Percentiles rank a stretch among this genome's conserved stretches.
Conservation (phyloP, 2,888 invertebrate genomes). For the Stegana nigrithorax region DNA sequence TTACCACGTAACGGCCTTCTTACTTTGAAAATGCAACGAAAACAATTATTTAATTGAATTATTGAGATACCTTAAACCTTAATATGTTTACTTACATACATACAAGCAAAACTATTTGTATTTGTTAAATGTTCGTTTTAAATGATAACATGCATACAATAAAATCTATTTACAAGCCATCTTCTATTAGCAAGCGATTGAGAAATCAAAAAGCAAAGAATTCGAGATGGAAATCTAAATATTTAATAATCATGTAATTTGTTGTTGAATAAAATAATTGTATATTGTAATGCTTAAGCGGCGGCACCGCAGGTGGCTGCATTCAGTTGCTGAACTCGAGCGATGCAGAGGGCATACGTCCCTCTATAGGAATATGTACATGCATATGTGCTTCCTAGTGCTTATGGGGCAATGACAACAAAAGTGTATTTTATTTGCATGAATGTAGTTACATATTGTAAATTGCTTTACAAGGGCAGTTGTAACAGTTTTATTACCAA, state of each 20-base stretch:
- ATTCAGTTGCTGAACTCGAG: too few relatives aligned
- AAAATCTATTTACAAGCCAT: not conserved
- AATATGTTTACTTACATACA: slow-evolving; percentile 2
- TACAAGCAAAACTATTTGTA: too few relatives aligned
- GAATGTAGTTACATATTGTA: too few relatives aligned
- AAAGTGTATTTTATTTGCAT: too few relatives aligned
- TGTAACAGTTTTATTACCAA: too few relatives aligned
- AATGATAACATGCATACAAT: not conserved
- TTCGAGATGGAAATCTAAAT: not conserved
- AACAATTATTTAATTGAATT: slow-evolving; percentile 40
- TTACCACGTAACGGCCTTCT: slow-evolving; percentile 8
- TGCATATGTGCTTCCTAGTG: too few relatives aligned
- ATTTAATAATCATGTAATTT: slow-evolving; percentile 6
- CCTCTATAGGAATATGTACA: too few relatives aligned
- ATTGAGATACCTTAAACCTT: not conserved
- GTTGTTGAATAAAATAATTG: slow-evolving; percentile 8
- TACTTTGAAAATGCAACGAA: slow-evolving; percentile 45
- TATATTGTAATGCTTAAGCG: too few relatives aligned
- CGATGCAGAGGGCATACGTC: too few relatives aligned
- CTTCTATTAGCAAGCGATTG: not conserved
- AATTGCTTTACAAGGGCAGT: too few relatives aligned
- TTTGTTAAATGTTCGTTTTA: slow-evolving; percentile 2
- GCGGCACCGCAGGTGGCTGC: too few relatives aligned
- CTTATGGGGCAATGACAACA: too few relatives aligned
- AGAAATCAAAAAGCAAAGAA: not conserved